Evolutionary conservation across 2,888 invertebrate species (phyloP), one percentile per base, ranked within the genome.

Genomic region (Aphidoletes aphidimyza): DNA sequence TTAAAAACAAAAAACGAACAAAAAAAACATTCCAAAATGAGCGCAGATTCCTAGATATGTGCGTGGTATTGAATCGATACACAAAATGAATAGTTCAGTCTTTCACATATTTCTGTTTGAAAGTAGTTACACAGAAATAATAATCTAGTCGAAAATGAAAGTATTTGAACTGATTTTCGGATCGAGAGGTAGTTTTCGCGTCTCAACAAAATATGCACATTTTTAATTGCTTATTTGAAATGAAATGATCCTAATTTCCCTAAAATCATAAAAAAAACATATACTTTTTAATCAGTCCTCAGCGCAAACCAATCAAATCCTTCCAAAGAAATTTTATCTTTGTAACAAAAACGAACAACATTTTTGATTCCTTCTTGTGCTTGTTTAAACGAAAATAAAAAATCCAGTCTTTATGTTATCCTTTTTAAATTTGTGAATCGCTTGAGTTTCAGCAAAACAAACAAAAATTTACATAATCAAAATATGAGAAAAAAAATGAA

Each of bases 301-400:
- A 81, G 81, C 81, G 81, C 81, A 81, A 81, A 81, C 14, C 37
- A 81, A 69, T 30, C 17, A n/a, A 81, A 81, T 37, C 81, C 81
- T 81, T 81, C 81, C 81, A 81, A 81, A 37, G n/a, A n/a, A 5
- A 54, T 54, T 37, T 81, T 9, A 81, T 81, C 30, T 69, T 69
- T 69, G 69, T 69, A 69, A 69, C 54, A 6, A 30, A 69, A 30
- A 69, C 69, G 69, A 69, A 69, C 30, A 69, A 69, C 34, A 69
- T 69, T 14, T 69, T 30, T 69, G 54, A 54, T 54, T 69, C 69
- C 17, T 30, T 26, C 22, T 54, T 54, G 30, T 69, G 69, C 69
- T 69, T 69, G 3, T 69, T 34, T 69, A 47, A 47, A 54, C 22
- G 22, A n/a, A n/a, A n/a, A n/a, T n/a, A n/a, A n/a, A n/a, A n/a